A percentile compares a stretch with the other conserved stretches of the same genome.
Conservation (phyloP, 2,888 invertebrate genomes). For the Drosophila ustulata region DNA sequence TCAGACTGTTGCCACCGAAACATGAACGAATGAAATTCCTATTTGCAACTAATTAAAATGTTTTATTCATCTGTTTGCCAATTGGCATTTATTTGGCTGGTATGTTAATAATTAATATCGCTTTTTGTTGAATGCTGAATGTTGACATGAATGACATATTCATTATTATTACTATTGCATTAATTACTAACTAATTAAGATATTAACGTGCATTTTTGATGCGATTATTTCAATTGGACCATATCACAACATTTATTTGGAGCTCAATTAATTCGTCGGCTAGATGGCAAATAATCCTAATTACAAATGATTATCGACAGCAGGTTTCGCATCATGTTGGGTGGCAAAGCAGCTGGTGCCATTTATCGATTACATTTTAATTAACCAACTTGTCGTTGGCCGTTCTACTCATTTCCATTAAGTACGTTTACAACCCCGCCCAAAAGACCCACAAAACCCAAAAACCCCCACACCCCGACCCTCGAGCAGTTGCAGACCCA, state of each 20-base stretch:
- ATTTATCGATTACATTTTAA: constrained; percentile 71
- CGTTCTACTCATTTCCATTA: constrained; percentile 34
- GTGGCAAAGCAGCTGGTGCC: constrained; percentile 50
- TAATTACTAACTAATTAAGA: constrained; percentile 40
- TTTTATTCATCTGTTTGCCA: constrained; percentile 20
- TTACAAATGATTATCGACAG: constrained; percentile 50
- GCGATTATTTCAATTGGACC: constrained; percentile 29
- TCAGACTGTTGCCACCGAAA: constrained; percentile 51
- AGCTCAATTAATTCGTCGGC: constrained; percentile 55
- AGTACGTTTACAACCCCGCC: constrained; percentile 18
- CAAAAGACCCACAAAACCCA: background rate
- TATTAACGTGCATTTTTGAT: constrained; percentile 37
- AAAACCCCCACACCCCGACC: background rate
- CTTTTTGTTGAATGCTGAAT: constrained; percentile 1
- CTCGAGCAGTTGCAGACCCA: constrained; percentile 24
- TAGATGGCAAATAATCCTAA: constrained; percentile 45
- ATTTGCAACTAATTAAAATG: constrained; percentile 58
- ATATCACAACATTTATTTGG: constrained; percentile 34
- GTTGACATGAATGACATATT: constrained; percentile 29
- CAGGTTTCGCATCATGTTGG: constrained; percentile 49
- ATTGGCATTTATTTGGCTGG: constrained; percentile 12
- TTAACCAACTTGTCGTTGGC: constrained; percentile 67
- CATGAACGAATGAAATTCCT: constrained; percentile 34
- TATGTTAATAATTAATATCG: constrained; percentile 41
- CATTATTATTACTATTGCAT: constrained; percentile 40